Base-by-base conservation (phyloP, 2,888 invertebrate species). In the Heliconius erato region DNA sequence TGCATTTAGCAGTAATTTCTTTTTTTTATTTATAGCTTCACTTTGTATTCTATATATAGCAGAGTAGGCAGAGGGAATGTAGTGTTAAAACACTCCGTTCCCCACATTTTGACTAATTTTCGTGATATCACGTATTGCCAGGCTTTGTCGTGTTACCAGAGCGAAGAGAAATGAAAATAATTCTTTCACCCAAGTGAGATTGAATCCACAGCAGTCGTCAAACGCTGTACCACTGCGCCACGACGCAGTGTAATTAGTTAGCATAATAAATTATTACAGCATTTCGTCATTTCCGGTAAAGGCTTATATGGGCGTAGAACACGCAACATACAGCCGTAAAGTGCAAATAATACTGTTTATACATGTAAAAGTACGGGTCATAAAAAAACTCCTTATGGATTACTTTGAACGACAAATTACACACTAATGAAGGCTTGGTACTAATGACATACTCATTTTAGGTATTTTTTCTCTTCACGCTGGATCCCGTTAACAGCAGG, bases 311-410 rank as follows among this genome's bases (percentile, higher is more conserved):
- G n/a, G 35, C 35, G 35, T 2, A 9, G n/a, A n/a, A n/a, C 76
- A 76, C 63, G 76, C 76, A 35, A 76, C 32, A 40, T 7, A 44
- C 72, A 16, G 44, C 16, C 59, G 35, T 35, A 26, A 54, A 76
- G 63, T 76, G 35, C 76, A 76, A 76, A 76, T 76, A 76, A 16
- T 59, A 23, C 59, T 59, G 74, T 76, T 76, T 59, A n/a, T 54
- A 35, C 16, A 35, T 35, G 74, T 35, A 76, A 59, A 59, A 63
- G 40, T 76, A 63, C n/a, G 28, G 35, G n/a, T 63, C 16, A 6
- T 44, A 71, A 26, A 26, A 44, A 59, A 59, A 59, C 12, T n/a
- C 35, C 35, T 76, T n/a, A 63, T 76, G 59, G n/a, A 59, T 59
- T 71, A 71, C n/a, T 76, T 59, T 54, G 54, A 54, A 54, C 54